These are phyloP conservation scores for Rhinoptilus africanus DNA, from an alignment of 2,113 vertebrate species.

Conservation along the genomic window DNA sequence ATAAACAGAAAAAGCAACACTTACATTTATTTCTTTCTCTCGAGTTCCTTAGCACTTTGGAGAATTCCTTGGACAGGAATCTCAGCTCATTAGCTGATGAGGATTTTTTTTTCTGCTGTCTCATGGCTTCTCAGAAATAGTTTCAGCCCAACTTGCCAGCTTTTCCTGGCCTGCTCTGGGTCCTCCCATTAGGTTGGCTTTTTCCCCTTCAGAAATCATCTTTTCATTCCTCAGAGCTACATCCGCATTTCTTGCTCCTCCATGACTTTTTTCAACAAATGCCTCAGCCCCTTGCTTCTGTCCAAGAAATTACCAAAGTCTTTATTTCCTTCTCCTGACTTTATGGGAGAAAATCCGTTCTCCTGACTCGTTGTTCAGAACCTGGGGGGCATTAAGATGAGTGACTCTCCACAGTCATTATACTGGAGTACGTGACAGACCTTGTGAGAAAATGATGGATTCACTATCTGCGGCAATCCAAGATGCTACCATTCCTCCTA, in stretches of 20 bases:
- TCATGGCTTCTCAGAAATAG: constrained; percentile 9
- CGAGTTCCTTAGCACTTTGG: background rate
- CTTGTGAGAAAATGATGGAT: background rate
- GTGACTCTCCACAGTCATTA: background rate
- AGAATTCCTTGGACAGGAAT: constrained; percentile 35
- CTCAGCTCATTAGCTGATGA: constrained; percentile 47
- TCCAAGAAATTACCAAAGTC: background rate
- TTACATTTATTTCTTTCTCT: background rate
- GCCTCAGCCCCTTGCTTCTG: background rate
- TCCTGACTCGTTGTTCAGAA: background rate
- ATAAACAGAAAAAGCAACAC: background rate
- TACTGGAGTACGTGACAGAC: background rate
- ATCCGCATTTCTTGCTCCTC: background rate
- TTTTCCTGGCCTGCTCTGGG: background rate
- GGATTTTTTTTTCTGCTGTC: constrained; percentile 22
- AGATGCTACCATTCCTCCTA: background rate
- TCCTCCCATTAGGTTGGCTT: background rate
- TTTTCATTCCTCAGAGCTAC: background rate
- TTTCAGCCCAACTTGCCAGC: background rate
- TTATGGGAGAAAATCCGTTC: background rate
- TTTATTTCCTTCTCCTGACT: background rate
- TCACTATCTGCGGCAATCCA: background rate
- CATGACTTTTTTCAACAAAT: background rate
- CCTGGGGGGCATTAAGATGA: background rate
- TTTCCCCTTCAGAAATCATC: background rate